phyloP scores from a whole-genome alignment of 1,140 invertebrate genomes.

The Bombus waltoni region DNA sequence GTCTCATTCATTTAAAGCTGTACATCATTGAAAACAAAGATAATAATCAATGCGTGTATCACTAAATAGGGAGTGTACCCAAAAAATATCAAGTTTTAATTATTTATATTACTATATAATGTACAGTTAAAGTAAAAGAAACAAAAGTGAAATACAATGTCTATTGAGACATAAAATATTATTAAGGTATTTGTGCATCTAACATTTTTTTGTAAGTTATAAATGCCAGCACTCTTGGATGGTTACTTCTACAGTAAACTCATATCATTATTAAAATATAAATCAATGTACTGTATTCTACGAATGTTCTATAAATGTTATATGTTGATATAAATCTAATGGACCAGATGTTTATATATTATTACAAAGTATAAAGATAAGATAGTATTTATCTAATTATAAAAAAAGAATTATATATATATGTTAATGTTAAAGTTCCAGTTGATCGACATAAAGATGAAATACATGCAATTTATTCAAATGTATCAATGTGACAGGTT shows the following conservation, averaged over 20 bases:
- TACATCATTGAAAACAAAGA: neutral
- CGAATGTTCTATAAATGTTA: slow-evolving; percentile 83
- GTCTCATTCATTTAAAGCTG: neutral
- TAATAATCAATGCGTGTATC: slow-evolving; percentile 20
- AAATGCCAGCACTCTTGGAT: slow-evolving; percentile 63
- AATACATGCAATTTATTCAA: slow-evolving; percentile 55
- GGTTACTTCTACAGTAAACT: slow-evolving; percentile 74
- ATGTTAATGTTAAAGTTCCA: slow-evolving; percentile 76
- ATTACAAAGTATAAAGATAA: slow-evolving; percentile 76
- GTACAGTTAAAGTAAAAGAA: slow-evolving; percentile 11
- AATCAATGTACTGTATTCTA: slow-evolving; percentile 79
- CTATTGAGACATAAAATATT: slow-evolving; percentile 21
- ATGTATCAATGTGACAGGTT: slow-evolving; percentile 59
- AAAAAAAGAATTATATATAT: slow-evolving; percentile 52
- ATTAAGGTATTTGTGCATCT: slow-evolving; percentile 35
- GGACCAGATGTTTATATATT: slow-evolving; percentile 83
- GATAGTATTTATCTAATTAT: slow-evolving; percentile 78
- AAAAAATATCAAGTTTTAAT: slow-evolving; percentile 28
- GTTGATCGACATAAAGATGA: slow-evolving; percentile 57
- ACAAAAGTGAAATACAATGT: neutral
- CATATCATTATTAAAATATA: slow-evolving; percentile 79
- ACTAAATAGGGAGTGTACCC: neutral
- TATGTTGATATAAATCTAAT: slow-evolving; percentile 79
- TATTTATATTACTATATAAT: slow-evolving; percentile 9
- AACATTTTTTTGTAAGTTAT: slow-evolving; percentile 63